Percentiles rank a stretch among this genome's conserved stretches.
Evolutionary conservation across 2,888 invertebrate genomes (phyloP).

Genomic region (Priapulus caudatus): DNA sequence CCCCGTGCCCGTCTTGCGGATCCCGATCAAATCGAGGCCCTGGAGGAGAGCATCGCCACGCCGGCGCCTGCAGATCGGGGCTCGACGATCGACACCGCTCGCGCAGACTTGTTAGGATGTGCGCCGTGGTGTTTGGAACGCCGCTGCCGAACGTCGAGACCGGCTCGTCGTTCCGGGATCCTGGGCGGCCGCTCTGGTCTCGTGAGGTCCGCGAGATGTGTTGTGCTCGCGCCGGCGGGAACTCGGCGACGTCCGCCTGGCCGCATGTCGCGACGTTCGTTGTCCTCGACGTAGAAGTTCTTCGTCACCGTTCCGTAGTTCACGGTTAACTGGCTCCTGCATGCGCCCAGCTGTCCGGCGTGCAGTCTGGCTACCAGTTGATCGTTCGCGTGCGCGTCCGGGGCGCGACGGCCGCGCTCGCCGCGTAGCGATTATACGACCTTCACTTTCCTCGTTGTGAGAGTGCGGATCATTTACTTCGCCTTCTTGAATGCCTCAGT

Average conservation of each 20-base stretch:
- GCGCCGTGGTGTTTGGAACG: no score
- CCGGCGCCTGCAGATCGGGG: no score
- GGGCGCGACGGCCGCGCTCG: constrained; percentile 21
- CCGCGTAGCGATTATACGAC: constrained; percentile 8
- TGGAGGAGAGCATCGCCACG: constrained; percentile 69
- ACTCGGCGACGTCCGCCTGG: no score
- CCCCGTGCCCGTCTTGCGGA: constrained; percentile 82
- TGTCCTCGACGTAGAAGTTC: constrained; percentile 71
- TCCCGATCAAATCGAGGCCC: constrained; percentile 87
- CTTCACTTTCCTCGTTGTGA: constrained; percentile 11
- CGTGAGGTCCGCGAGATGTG: no score
- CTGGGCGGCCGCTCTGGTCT: no score
- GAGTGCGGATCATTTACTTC: constrained; percentile 29
- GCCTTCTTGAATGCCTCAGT: constrained; percentile 45
- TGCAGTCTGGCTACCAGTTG: constrained; percentile 38
- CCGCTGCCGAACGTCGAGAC: no score
- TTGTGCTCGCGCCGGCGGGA: no score
- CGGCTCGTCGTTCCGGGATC: no score
- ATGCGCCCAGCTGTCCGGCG: no score
- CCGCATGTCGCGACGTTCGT: no score
- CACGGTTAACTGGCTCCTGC: constrained; percentile 39
- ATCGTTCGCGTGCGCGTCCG: constrained; percentile 20
- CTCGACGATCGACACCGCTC: no score
- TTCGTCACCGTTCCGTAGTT: constrained; percentile 58
- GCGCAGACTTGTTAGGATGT: no score